Base-by-base conservation (phyloP, 2,888 invertebrate genomes). In the Hydropsyche betteni region DNA sequence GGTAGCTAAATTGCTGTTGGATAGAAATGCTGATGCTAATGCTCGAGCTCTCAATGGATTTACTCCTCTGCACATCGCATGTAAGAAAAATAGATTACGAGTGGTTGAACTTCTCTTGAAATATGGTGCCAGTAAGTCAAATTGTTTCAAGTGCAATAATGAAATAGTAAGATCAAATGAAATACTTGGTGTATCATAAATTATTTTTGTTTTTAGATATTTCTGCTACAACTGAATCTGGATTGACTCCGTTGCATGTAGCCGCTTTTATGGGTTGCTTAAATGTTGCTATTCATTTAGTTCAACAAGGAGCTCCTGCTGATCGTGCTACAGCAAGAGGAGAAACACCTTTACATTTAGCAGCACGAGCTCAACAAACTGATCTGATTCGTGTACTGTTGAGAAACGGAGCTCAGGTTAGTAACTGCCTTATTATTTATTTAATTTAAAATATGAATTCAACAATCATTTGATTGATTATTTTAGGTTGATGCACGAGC, bases 211-310 rank as follows among this genome's bases (percentile, higher is more conserved):
- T 14, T 51, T 10, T 51, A 90, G 89, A 89, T 80, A 90, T 92
- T 81, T 89, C 90, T 69, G 90, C 92, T 5, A 92, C 92, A 0
- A 92, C 92, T 0, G 92, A 92, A 80, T 91, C 91, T 36, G 99
- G 99, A 0, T 87, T 99, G 80, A 98, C 98, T 2, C 98, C 98
- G 0, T 89, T 99, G 36, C 99, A 99, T 87, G 99, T 99, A 78
- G 98, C 98, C 6, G 94, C 97, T 81, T 99, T 99, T 88, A 99
- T 99, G 98, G 99, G 99, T 77, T 98, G 98, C 85, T 97, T 98
- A 96, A 98, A 98, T 87, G 98, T 99, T 83, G 98, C 98, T 79
- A 94, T 99, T 82, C 97, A 95, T 80, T 81, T 99, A 83, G 90
- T 99, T 78, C 95, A 96, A 86, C 93, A 97, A 81, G 96, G 97